These are phyloP conservation scores for Lamprologus ornatipinnis DNA, from an alignment of 2,113 vertebrate species.

Conservation along the genomic window DNA sequence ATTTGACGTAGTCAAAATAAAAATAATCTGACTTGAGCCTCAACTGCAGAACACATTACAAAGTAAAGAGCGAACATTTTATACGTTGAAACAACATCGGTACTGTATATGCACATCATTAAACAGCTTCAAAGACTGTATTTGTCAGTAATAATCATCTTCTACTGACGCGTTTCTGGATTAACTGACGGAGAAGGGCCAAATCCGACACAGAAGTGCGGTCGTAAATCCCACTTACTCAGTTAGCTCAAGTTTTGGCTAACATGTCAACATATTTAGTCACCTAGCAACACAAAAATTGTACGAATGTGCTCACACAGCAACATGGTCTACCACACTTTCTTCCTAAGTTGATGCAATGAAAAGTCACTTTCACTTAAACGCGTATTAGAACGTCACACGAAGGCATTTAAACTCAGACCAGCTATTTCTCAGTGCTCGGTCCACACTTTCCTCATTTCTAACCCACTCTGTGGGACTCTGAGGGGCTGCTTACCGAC, in stretches of 20 bases:
- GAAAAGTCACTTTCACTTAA: not conserved
- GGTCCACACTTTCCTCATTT: not conserved
- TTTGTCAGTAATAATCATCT: rapidly evolving
- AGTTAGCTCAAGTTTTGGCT: not conserved
- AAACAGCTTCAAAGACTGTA: not conserved
- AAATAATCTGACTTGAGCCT: not conserved
- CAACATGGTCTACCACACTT: not conserved
- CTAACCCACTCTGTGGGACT: not conserved
- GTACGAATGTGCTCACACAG: not conserved
- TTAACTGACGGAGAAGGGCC: not conserved
- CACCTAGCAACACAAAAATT: too few relatives aligned
- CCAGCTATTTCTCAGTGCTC: not conserved
- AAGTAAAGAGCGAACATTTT: not conserved
- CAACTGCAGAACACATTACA: not conserved
- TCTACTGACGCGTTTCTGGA: not conserved
- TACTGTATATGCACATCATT: not conserved
- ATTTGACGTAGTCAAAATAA: not conserved
- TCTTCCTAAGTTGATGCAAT: not conserved
- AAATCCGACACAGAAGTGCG: not conserved
- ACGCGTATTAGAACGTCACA: not conserved
- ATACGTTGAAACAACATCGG: not conserved
- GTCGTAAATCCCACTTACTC: not conserved
- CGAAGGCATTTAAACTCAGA: not conserved
- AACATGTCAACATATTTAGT: not conserved
- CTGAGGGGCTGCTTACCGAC: constrained; percentile 46